Percentiles rank a stretch among this genome's conserved stretches.
Evolutionary conservation across 1,140 invertebrate genomes (phyloP).

Genomic region (Sycobia sp.): DNA sequence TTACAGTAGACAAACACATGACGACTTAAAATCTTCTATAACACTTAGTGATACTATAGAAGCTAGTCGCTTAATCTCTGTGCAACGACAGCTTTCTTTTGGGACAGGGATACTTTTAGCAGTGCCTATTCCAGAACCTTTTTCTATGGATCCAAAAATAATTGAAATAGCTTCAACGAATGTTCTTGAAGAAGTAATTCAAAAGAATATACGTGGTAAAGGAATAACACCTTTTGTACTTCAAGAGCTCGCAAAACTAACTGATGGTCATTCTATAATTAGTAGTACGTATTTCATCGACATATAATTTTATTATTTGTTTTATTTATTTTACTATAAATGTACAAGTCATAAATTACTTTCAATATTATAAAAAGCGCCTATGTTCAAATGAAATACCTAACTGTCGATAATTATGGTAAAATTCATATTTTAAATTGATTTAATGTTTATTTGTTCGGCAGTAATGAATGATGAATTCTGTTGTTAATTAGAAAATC

Average conservation of each 20-base stretch:
- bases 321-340: too few species aligned
- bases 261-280: conserved; percentile 77
- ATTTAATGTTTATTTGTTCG: too few species aligned
- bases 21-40: conserved; percentile 69
- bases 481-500: too few species aligned
- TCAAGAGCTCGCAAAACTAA: conserved; percentile 75
- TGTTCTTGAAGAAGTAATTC: conserved; percentile 72
- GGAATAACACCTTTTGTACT: conserved; percentile 92
- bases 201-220: conserved; percentile 76
- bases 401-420: too few species aligned
- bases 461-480: too few species aligned
- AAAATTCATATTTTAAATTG: too few species aligned
- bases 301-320: too few species aligned
- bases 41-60: conserved; percentile 66
- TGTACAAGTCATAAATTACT: too few species aligned
- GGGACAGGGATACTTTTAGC: conserved; percentile 85
- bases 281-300: conserved; percentile 73
- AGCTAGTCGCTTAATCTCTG: conserved; percentile 74
- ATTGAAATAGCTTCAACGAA: conserved; percentile 75
- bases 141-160: conserved; percentile 66
- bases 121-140: conserved; percentile 83
- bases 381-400: too few species aligned
- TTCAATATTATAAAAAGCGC: too few species aligned
- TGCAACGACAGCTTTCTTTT: conserved; percentile 66
- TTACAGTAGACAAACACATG: conserved; percentile 76